Base-by-base conservation (phyloP, 2,797 vertebrate genomes). In the Selene dorsalis region DNA sequence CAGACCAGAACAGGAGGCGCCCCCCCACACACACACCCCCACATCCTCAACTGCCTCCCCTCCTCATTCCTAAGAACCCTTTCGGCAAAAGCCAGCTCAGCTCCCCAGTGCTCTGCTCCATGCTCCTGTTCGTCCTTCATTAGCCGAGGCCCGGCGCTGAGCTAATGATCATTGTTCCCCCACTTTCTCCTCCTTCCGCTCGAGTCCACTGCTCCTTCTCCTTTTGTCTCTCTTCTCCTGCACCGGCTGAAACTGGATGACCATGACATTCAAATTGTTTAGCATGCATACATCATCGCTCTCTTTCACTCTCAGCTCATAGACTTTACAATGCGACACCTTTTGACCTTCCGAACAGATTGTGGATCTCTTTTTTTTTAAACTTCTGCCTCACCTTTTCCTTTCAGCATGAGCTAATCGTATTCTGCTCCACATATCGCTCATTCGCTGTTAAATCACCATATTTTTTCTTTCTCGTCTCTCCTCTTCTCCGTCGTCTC, bases 51-150 rank as follows among this genome's bases (percentile, higher is more conserved):
- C n/a, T n/a, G 1, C 43, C 43, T 17, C 43, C 12, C 14, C 14
- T 63, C 66, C 58, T 50, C 58, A 55, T 58, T 75, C 57, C 60
- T 61, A 2, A 72, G 75, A 82, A 80, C 76, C 43, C 43, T 79
- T 67, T 63, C 55, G 18, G 68, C 84, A 73, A 88, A 83, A 80
- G 83, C 83, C 56, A 65, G 69, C 83, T 89, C 89, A 86, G 85
- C 83, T 89, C 81, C 85, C 83, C 69, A 43, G 70, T 35, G 80
- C 68, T 76, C 45, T 24, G 67, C 73, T 61, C 80, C 12, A 22
- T 35, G 70, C 75, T 73, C 64, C 1, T 48, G 43, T 73, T 82
- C 77, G 32, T 77, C 78, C 85, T 85, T 88, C 82, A 86, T 93
- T 89, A 89, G 83, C 84, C 47, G 4, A 63, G 69, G 70, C 71